Base-by-base conservation (phyloP, 2,797 vertebrate genomes). In the Chiroxiphia lanceolata region DNA sequence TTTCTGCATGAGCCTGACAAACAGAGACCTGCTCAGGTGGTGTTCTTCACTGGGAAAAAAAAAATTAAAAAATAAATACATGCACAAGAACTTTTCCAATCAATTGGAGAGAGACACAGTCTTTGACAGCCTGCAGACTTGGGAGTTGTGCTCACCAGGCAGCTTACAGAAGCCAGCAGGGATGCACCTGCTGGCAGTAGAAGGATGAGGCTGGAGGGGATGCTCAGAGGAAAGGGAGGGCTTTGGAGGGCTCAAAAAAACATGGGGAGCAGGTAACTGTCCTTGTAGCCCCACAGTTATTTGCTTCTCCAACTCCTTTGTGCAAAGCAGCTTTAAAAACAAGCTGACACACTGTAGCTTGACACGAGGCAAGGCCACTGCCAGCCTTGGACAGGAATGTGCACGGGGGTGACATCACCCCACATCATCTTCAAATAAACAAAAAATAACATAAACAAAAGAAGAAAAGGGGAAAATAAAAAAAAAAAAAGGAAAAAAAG, bases 41-140 rank as follows among this genome's bases (percentile, higher is more conserved):
- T 74, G 64, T 2, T 87, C 67, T 74, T 95, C 94, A 89, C 15
- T 26, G n/a, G 23, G 51, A 12, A 25, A 20, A 71, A 61, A 87
- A 47, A 29, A 78, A 51, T 29, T 54, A 9, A 2, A 83, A 60
- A 74, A 74, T 47, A 72, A 87, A 83, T 31, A 88, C 14, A 72
- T 42, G 78, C 90, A 87, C 26, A 87, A 82, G 92, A 96, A 96
- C 90, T 96, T 97, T 96, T 74, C 86, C 92, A 82, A 93, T 97
- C 95, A 95, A 96, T 93, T 2, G 10, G 29, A 82, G 51, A 85
- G 60, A 94, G 40, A 89, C 67, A 42, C 22, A 38, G 90, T 45
- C 92, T 76, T 85, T 94, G 94, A 96, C 93, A 95, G 93, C 86
- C 81, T 67, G 86, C 63, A 89, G 88, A 87, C 27, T 3, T 36